These are phyloP conservation scores for Dinoponera quadriceps DNA, from an alignment of 1,140 invertebrate genomes.

Conservation along the genomic window DNA sequence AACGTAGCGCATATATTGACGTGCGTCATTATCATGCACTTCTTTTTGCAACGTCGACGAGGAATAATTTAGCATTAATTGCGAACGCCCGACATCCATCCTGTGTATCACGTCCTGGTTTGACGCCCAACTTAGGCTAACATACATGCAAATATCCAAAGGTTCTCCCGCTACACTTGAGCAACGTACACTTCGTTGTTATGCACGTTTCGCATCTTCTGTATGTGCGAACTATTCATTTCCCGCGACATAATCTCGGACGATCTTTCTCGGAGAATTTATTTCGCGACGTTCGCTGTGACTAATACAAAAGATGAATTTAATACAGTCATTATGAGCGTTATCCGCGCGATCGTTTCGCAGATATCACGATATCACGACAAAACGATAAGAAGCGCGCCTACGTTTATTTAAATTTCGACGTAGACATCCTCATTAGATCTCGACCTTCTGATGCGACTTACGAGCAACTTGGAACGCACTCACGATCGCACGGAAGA, in stretches of 20 bases:
- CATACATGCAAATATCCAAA: slow-evolving; percentile 48
- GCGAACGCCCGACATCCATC: slow-evolving; percentile 51
- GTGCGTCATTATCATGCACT: slow-evolving; percentile 48
- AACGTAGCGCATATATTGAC: not conserved
- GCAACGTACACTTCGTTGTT: slow-evolving; percentile 21
- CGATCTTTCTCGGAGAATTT: slow-evolving; percentile 18
- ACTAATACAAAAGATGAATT: not conserved
- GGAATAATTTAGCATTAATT: slow-evolving; percentile 71
- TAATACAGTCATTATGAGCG: not conserved
- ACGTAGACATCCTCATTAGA: too few relatives aligned
- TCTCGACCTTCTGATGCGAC: not conserved
- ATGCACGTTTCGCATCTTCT: slow-evolving; percentile 1
- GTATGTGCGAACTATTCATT: slow-evolving; percentile 34
- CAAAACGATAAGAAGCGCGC: not conserved
- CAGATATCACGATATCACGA: not conserved
- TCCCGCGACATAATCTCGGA: not conserved
- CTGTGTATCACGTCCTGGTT: slow-evolving; percentile 63
- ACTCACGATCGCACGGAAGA: too few relatives aligned
- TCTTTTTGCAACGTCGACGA: slow-evolving; percentile 36
- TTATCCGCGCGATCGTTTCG: not conserved
- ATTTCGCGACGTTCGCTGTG: not conserved
- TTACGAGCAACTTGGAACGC: not conserved
- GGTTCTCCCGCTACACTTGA: slow-evolving; percentile 10
- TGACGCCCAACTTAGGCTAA: slow-evolving; percentile 54
- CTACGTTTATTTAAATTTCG: too few relatives aligned